Evolutionary conservation across 1,140 invertebrate species (phyloP).

Genomic region (Bacillus rossius): DNA sequence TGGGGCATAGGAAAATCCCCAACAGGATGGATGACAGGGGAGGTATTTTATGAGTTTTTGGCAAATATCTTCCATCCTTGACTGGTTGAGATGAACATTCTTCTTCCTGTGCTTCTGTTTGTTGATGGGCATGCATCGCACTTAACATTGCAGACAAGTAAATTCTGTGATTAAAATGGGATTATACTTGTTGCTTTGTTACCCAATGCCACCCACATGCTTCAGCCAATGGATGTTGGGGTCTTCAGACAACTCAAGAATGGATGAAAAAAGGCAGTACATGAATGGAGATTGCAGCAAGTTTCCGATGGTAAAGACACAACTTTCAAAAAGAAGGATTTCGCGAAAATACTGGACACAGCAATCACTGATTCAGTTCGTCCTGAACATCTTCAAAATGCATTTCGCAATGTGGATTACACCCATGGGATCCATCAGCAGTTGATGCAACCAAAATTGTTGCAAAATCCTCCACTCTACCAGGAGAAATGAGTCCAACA

Average conservation of each 20-base stretch:
- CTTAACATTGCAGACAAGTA: neutral
- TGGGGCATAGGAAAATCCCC: conserved; percentile 34
- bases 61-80: conserved; percentile 20
- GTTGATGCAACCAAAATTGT: neutral
- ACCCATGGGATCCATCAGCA: conserved; percentile 6
- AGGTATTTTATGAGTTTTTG: conserved; percentile 18
- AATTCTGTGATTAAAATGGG: neutral
- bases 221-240: neutral
- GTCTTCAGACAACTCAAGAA: neutral
- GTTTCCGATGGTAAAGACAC: neutral
- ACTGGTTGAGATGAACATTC: conserved; percentile 18
- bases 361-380: neutral
- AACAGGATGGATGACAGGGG: conserved; percentile 27
- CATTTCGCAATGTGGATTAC: conserved; percentile 11
- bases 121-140: conserved; percentile 7
- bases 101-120: conserved; percentile 7
- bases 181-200: neutral
- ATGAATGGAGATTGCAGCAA: neutral
- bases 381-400: conserved; percentile 1
- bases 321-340: conserved; percentile 1
- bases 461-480: no score
- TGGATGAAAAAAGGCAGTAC: neutral
- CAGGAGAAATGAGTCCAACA: no score
- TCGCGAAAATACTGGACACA: conserved; percentile 1
- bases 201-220: neutral